Percentiles rank a stretch among this genome's conserved stretches.
phyloP scores from a whole-genome alignment of 1,140 invertebrate species.

The Oedothorax gibbosus region DNA sequence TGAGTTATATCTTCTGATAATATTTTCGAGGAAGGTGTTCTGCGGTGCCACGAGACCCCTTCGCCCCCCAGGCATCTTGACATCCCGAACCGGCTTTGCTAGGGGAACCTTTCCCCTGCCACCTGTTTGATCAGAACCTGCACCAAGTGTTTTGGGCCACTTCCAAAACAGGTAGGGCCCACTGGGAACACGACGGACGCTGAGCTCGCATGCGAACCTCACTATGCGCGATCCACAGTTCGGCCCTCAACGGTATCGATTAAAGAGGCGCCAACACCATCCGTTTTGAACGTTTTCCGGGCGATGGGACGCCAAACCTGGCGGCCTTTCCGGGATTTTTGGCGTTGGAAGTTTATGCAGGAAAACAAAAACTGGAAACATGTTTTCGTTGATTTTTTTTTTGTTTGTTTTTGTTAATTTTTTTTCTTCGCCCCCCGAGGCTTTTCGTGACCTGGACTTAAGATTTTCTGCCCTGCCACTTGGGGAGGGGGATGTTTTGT shows the following conservation, averaged over 20 bases:
- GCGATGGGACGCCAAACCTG: slow-evolving; percentile 30
- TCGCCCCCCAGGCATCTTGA: slow-evolving; percentile 91
- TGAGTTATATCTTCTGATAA: slow-evolving; percentile 95
- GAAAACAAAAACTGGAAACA: slow-evolving; percentile 17
- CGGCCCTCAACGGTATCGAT: slow-evolving; percentile 8
- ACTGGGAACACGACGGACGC: neutral
- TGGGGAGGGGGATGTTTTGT: neutral
- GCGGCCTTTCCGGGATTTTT: neutral
- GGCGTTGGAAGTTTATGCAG: neutral
- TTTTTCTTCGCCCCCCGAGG: neutral
- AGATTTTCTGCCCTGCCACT: slow-evolving; percentile 1
- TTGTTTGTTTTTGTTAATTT: too few relatives aligned
- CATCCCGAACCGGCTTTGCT: slow-evolving; percentile 61
- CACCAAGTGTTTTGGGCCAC: slow-evolving; percentile 13
- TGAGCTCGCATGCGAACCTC: slow-evolving; percentile 2
- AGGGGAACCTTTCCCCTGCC: slow-evolving; percentile 51
- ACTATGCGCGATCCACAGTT: slow-evolving; percentile 13
- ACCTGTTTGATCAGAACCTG: slow-evolving; percentile 44
- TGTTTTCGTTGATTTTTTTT: neutral
- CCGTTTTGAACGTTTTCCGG: neutral
- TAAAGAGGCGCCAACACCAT: neutral
- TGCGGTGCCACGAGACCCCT: slow-evolving; percentile 98
- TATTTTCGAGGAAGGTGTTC: slow-evolving; percentile 99
- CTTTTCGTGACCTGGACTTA: slow-evolving; percentile 32
- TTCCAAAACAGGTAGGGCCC: slow-evolving; percentile 3